Evolutionary conservation across 2,888 invertebrate species (phyloP).

Genomic region (Anodontia alba): DNA sequence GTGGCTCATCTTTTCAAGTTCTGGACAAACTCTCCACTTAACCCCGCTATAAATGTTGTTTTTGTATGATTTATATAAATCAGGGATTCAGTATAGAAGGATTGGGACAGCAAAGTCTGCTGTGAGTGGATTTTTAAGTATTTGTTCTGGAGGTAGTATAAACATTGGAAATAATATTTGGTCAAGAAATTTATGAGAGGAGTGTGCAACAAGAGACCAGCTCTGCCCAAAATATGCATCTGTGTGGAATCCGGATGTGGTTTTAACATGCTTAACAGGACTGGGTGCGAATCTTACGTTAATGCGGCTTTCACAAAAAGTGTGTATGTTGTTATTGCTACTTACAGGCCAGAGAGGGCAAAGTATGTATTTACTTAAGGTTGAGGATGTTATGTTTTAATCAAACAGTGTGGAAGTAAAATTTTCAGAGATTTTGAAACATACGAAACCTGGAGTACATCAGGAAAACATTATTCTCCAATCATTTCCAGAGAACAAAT

Average conservation of each 20-base stretch:
- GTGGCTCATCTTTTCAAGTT: constrained; percentile 27
- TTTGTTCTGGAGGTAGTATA: constrained; percentile 6
- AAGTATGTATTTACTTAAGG: not conserved
- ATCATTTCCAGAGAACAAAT: not conserved
- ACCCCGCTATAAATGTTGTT: constrained; percentile 4
- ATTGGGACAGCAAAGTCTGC: constrained; percentile 30
- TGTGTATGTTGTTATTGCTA: not conserved
- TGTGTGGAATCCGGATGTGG: not conserved
- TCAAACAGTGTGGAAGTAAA: not conserved
- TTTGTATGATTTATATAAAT: constrained; percentile 24
- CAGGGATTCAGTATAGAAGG: constrained; percentile 11
- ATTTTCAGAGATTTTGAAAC: not conserved
- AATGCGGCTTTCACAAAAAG: not conserved
- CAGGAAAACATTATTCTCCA: not conserved
- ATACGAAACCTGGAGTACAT: not conserved
- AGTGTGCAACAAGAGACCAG: not conserved
- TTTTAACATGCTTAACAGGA: not conserved
- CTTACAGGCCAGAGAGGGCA: constrained; percentile 6
- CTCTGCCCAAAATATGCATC: not conserved
- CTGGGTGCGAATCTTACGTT: not conserved
- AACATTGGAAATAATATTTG: constrained; percentile 9
- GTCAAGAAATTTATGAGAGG: constrained; percentile 6
- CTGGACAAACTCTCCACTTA: constrained; percentile 9
- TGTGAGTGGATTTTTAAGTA: constrained; percentile 22
- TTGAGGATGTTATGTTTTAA: not conserved